These are phyloP conservation scores for Gallinago jamesoni DNA, from an alignment of 2,113 vertebrate genomes.

Conservation along the genomic window DNA sequence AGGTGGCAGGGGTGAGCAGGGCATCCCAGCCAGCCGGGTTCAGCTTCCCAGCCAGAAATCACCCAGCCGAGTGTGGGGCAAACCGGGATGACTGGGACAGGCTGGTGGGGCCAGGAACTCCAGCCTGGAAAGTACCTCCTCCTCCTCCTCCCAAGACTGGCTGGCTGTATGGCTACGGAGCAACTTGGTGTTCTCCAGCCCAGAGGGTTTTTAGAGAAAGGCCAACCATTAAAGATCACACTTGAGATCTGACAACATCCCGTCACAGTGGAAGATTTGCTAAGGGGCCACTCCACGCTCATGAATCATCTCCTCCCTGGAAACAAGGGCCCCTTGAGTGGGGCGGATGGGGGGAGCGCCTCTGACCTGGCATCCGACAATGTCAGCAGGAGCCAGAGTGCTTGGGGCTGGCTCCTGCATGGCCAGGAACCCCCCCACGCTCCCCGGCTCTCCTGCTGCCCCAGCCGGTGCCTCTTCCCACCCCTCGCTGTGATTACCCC, in stretches of 20 bases:
- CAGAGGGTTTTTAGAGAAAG: not conserved
- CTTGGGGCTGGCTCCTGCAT: not conserved
- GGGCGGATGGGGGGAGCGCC: not conserved
- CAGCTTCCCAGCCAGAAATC: not conserved
- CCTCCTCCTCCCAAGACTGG: not conserved
- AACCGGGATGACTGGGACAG: not conserved
- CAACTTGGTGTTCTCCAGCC: not conserved
- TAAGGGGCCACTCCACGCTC: not conserved
- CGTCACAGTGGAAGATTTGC: conserved; percentile 47
- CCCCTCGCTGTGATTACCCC: not conserved
- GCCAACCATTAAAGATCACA: conserved; percentile 12
- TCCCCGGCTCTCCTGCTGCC: not conserved
- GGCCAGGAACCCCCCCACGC: not conserved
- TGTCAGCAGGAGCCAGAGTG: not conserved
- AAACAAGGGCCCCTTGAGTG: conserved; percentile 61
- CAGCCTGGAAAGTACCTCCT: not conserved
- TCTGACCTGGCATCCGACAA: not conserved
- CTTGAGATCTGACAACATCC: conserved; percentile 23
- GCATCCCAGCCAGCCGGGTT: not conserved
- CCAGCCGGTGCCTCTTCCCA: not conserved
- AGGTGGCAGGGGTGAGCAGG: not conserved
- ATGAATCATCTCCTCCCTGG: conserved; percentile 63
- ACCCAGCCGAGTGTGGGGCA: not conserved
- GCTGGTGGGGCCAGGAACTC: not conserved
- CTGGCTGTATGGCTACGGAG: not conserved